Conservation (phyloP, 2,888 invertebrate genomes). For the Parascotia fuliginaria region DNA sequence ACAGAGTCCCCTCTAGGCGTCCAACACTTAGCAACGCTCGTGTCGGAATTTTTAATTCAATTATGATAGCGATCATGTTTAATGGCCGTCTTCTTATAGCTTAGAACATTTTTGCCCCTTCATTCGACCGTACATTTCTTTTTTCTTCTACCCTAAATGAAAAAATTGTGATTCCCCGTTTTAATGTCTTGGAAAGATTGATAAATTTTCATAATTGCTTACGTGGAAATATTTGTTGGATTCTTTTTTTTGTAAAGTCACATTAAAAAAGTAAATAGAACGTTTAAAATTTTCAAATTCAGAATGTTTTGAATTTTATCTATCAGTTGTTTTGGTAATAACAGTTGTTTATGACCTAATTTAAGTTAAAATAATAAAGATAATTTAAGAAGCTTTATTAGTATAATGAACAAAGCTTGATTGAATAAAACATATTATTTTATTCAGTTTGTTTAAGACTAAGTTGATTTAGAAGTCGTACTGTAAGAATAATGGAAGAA, state of each 20-base stretch:
- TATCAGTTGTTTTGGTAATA: no score
- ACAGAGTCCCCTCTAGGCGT: conserved; percentile 47
- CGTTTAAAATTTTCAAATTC: not conserved
- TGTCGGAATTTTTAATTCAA: conserved; percentile 86
- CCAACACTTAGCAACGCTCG: conserved; percentile 65
- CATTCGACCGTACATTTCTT: conserved; percentile 38
- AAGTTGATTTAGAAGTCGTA: no score
- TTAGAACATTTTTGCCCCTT: conserved; percentile 65
- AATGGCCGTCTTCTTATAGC: conserved; percentile 75
- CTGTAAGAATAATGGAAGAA: no score
- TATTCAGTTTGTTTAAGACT: no score
- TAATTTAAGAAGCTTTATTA: no score
- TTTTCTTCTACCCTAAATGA: conserved; percentile 35
- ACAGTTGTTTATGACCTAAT: no score
- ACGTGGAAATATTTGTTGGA: conserved; percentile 43
- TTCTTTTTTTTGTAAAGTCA: conserved; percentile 13
- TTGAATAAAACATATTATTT: no score
- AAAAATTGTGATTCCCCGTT: conserved; percentile 42
- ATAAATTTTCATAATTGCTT: conserved; percentile 66
- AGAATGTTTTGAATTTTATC: not conserved
- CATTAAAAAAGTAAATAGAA: not conserved
- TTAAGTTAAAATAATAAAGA: no score
- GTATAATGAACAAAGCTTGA: no score
- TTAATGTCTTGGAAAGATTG: conserved; percentile 64
- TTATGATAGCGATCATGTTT: conserved; percentile 85